Conservation (phyloP, 1,140 invertebrate species). For the Ericerus pela region DNA sequence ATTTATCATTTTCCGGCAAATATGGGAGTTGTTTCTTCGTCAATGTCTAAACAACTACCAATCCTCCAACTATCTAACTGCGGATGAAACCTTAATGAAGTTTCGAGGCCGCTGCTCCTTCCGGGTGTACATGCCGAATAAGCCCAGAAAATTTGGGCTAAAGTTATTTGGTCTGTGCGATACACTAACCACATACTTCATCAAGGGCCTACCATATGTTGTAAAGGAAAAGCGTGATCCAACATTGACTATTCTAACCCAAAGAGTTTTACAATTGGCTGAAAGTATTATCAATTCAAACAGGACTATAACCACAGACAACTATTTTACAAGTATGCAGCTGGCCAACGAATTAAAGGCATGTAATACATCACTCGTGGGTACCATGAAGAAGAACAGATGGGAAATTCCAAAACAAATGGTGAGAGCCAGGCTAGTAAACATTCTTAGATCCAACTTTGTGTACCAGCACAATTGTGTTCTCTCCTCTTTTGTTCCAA, state of each 20-base stretch:
- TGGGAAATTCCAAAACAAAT: slow-evolving; percentile 5
- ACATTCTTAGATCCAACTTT: too few relatives aligned
- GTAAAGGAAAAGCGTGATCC: slow-evolving; percentile 28
- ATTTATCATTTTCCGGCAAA: too few relatives aligned
- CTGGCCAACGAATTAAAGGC: slow-evolving; percentile 20
- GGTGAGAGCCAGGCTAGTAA: too few relatives aligned
- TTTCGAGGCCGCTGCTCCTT: slow-evolving; percentile 25
- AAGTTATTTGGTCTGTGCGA: slow-evolving; percentile 30
- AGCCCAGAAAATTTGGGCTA: slow-evolving; percentile 32
- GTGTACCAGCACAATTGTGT: too few relatives aligned
- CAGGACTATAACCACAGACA: slow-evolving; percentile 23
- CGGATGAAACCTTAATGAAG: slow-evolving; percentile 27
- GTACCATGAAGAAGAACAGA: slow-evolving; percentile 9
- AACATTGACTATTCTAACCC: slow-evolving; percentile 24
- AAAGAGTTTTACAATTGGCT: slow-evolving; percentile 21
- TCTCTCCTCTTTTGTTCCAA: too few relatives aligned
- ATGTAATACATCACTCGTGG: slow-evolving; percentile 14
- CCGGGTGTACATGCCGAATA: slow-evolving; percentile 10
- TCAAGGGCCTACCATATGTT: slow-evolving; percentile 27
- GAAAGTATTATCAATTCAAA: slow-evolving; percentile 20
- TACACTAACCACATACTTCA: slow-evolving; percentile 25
- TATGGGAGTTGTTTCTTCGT: slow-evolving; percentile 7
- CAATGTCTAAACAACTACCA: slow-evolving; percentile 21
- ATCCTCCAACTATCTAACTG: slow-evolving; percentile 17
- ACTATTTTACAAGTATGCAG: slow-evolving; percentile 2